Base-by-base conservation (phyloP, 2,797 vertebrate genomes). In the Pristis pectinata region DNA sequence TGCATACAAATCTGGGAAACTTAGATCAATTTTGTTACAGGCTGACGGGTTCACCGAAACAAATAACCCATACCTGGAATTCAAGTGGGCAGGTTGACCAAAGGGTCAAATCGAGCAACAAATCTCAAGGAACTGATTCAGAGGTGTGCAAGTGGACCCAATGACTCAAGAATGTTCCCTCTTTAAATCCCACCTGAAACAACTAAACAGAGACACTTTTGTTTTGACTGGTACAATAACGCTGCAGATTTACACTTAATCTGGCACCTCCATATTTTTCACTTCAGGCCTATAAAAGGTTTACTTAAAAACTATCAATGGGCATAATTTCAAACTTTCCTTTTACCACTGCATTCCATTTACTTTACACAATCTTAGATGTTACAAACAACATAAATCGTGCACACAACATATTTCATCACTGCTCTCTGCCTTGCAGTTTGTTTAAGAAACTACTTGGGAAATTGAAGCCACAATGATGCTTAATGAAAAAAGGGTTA, bases 321-420 rank as follows among this genome's bases (percentile, higher is more conserved):
- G 87, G n/a, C 87, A 67, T 91, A 67, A 67, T 91, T 67, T 91
- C 61, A 91, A 91, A 67, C n/a, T 91, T 67, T 91, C 61, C 61
- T 67, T 61, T 91, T 41, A 91, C n/a, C 87, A 91, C 8, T 67
- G 17, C 87, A 41, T 91, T 91, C 87, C 87, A 67, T 67, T 91
- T 22, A 67, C 87, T 91, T 91, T 67, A 67, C 87, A 67, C 61
- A 91, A 91, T 64, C n/a, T 91, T 59, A 37, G 67, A 61, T 67
- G 61, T 61, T 67, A 64, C 64, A 80, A 67, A 67, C 7, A 91
- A 34, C 61, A 41, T 67, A 91, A 91, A 91, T 41, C 11, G n/a
- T 91, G 61, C 59, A 91, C 24, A 13, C 19, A 67, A 41, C 8
- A 10, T 67, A 67, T 91, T 41, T 67, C 8, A 91, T 67, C 61